Base-by-base conservation (phyloP, 2,113 vertebrate species). In the Syngnathus scovelli region DNA sequence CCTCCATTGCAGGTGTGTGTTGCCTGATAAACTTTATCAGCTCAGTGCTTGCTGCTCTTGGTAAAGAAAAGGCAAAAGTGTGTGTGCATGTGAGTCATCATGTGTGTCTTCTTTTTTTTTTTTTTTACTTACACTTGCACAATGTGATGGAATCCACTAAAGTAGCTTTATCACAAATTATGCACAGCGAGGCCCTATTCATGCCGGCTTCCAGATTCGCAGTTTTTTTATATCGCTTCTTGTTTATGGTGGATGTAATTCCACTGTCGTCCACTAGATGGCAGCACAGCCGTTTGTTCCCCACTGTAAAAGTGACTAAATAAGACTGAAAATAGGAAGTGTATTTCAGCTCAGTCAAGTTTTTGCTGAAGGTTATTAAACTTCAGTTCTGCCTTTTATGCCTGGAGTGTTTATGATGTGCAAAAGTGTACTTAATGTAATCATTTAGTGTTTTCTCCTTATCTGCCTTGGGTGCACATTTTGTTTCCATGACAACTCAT, bases 1-100 rank as follows among this genome's bases (percentile, higher is more conserved):
- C 68, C 74, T 63, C 64, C 61, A 63, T 61, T 75, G 72, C 83
- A 83, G 85, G 86, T 81, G 85, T 83, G 85, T 73, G 72, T 77
- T 67, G 48, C 71, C 79, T 88, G 85, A 88, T 86, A 88, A 85
- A 83, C 68, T 85, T 84, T 88, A 87, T 87, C 83, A 83, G 83
- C 78, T 67, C 74, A 63, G 69, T 82, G 79, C 84, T 85, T 37
- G 78, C 72, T 84, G 83, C 59, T 68, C 73, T 74, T 60, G 80
- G 63, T 48, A 75, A 78, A 67, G 69, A 83, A 84, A 83, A 84
- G 78, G 80, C 79, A 78, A 78, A 21, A 6, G 61, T 74, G 38
- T 69, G 54, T 60, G 59, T 67, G 61, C 23, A 38, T 5, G 65
- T 18, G 13, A 56, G 43, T 18, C 13, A 27, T 54, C 18, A 23